Conservation (phyloP, 2,888 invertebrate species). For the Eutolmus rufibarbis region DNA sequence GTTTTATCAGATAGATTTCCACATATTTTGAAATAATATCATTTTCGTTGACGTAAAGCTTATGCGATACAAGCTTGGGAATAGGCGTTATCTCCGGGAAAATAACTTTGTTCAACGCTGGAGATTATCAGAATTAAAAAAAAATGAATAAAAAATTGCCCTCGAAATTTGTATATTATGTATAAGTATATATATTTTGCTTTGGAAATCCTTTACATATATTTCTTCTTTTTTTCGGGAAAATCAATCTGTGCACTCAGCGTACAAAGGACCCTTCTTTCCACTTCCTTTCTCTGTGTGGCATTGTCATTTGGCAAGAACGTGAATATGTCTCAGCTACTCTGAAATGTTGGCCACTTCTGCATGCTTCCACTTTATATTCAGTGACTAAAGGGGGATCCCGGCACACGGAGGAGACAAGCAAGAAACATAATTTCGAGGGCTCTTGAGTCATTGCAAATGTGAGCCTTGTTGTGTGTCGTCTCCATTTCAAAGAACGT, state of each 20-base stretch:
- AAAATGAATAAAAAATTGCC: not conserved
- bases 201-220: not conserved
- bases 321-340: slow-evolving; percentile 28
- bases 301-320: slow-evolving; percentile 35
- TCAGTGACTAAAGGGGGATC: not conserved
- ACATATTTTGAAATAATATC: too few species aligned
- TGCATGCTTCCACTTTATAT: slow-evolving; percentile 37
- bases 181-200: not conserved
- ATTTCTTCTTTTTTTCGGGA: not conserved
- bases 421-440: slow-evolving; percentile 40
- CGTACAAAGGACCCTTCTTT: slow-evolving; percentile 23
- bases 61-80: not conserved
- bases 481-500: slow-evolving; percentile 46
- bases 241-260: slow-evolving; percentile 31
- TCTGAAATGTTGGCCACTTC: slow-evolving; percentile 40
- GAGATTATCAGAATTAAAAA: not conserved
- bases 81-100: not conserved
- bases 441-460: slow-evolving; percentile 11
- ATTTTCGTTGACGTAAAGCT: too few species aligned
- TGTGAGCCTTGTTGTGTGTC: slow-evolving; percentile 40
- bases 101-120: not conserved
- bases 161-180: not conserved
- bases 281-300: slow-evolving; percentile 17
- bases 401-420: not conserved
- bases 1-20: too few species aligned